Conservation (phyloP, 2,888 invertebrate species). For the Pollenia labialis region DNA sequence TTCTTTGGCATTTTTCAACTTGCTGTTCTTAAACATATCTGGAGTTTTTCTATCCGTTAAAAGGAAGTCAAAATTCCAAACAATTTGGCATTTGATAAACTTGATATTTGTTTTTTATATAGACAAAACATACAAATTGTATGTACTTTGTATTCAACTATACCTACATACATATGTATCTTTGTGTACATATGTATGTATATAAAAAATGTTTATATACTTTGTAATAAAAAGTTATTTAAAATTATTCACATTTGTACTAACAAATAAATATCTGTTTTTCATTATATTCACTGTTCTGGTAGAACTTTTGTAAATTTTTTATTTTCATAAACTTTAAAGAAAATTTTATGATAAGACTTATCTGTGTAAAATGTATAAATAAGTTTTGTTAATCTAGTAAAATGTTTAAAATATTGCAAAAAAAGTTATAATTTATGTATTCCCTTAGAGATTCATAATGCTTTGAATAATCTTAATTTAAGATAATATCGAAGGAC, state of each 20-base stretch:
- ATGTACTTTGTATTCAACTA: too few species aligned
- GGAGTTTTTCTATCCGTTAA: conserved; percentile 32
- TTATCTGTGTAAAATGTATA: background rate
- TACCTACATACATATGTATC: background rate
- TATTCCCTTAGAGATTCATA: too few species aligned
- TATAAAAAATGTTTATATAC: background rate
- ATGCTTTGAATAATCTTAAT: too few species aligned
- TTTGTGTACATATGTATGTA: background rate
- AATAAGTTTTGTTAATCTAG: too few species aligned
- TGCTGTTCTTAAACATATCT: conserved; percentile 30
- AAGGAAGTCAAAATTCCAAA: conserved; percentile 56
- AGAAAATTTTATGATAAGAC: background rate
- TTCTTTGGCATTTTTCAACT: conserved; percentile 45
- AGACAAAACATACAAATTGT: too few species aligned
- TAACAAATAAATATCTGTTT: too few species aligned
- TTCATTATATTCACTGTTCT: too few species aligned
- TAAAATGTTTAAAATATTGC: too few species aligned
- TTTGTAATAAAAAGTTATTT: background rate
- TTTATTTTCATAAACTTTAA: background rate
- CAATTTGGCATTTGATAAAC: conserved; percentile 65
- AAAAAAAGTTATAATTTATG: too few species aligned
- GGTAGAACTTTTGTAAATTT: too few species aligned
- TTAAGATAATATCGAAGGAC: too few species aligned
- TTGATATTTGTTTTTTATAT: conserved; percentile 45
- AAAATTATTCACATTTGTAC: too few species aligned